Evolutionary conservation across 2,888 invertebrate genomes (phyloP).

Genomic region (Chymomyza procnemis): DNA sequence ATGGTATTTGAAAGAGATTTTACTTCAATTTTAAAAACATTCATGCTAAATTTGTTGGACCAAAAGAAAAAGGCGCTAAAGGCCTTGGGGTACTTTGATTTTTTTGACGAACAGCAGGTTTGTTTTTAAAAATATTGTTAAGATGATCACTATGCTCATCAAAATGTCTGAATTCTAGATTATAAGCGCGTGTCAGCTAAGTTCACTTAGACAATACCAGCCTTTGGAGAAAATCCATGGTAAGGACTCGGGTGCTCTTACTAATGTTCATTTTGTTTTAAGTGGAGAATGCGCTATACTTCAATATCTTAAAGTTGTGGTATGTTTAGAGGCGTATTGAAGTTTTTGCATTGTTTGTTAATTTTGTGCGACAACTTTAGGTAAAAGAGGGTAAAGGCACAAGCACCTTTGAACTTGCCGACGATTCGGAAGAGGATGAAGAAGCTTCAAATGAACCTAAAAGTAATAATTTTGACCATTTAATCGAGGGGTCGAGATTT

Average conservation of each 20-base stretch:
- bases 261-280: conserved; percentile 75
- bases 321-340: conserved; percentile 16
- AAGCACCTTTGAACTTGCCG: conserved; percentile 14
- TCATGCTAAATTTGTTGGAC: conserved; percentile 73
- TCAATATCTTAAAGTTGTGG: conserved; percentile 74
- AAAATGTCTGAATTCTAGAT: conserved; percentile 38
- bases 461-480: background rate
- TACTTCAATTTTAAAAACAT: conserved; percentile 57
- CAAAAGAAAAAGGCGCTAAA: conserved; percentile 68
- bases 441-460: background rate
- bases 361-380: conserved; percentile 17
- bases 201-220: conserved; percentile 69
- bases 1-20: conserved; percentile 83
- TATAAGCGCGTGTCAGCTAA: conserved; percentile 60
- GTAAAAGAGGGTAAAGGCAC: conserved; percentile 29
- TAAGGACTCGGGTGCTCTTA: conserved; percentile 68
- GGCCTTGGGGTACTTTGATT: conserved; percentile 74
- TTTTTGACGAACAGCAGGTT: conserved; percentile 69
- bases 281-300: conserved; percentile 77
- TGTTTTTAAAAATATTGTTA: background rate
- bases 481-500: too few relatives aligned
- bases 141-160: background rate
- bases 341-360: background rate
- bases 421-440: background rate
- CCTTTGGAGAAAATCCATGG: conserved; percentile 74